Percentiles rank a stretch among this genome's conserved stretches.
Conservation (phyloP, 2,113 vertebrate genomes). For the Sapayoa aenigma region DNA sequence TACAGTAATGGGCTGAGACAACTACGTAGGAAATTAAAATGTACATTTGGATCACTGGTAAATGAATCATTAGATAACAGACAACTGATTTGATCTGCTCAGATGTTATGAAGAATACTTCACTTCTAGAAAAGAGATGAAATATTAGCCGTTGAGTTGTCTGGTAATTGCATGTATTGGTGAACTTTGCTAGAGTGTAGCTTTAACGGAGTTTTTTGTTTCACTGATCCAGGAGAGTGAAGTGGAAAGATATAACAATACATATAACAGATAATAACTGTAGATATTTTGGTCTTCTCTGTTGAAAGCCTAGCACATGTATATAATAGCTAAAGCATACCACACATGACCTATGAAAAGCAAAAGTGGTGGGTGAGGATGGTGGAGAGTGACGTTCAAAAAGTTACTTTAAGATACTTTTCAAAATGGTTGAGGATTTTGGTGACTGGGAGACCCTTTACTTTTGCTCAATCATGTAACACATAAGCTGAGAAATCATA, state of each 20-base stretch:
- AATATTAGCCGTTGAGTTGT: background rate
- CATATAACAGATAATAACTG: background rate
- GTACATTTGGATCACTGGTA: background rate
- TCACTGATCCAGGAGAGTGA: background rate
- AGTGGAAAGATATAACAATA: background rate
- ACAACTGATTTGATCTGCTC: conserved; percentile 6
- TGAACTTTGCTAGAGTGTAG: background rate
- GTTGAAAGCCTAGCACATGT: background rate
- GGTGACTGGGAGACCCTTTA: background rate
- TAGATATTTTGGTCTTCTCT: background rate
- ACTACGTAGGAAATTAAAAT: conserved; percentile 13
- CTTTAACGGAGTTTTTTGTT: background rate
- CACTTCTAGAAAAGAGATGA: background rate
- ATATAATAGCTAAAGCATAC: background rate
- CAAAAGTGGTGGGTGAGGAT: background rate
- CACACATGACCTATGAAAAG: background rate
- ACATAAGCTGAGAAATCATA: background rate
- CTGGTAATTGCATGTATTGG: background rate
- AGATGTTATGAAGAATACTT: background rate
- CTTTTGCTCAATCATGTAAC: background rate
- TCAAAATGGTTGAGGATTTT: background rate
- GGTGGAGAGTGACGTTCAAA: background rate
- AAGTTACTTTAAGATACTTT: background rate
- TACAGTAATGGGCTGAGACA: background rate
- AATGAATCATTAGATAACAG: background rate